Base-by-base conservation (phyloP, 2,888 invertebrate species). In the Eupithecia abbreviata region DNA sequence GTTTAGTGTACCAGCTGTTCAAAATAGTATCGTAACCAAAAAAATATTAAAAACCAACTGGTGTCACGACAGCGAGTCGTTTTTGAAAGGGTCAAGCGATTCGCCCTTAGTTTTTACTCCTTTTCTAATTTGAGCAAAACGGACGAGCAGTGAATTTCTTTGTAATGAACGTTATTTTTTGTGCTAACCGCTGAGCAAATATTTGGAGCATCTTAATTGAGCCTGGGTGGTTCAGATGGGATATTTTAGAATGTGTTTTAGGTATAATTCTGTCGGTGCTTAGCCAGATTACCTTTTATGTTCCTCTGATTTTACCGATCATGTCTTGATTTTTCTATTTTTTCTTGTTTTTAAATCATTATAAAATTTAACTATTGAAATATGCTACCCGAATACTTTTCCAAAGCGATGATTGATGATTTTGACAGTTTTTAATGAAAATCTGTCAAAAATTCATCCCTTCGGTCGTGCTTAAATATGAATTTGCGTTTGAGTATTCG, bases 71-170 rank as follows among this genome's bases (percentile, higher is more conserved):
- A 86, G 84, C 82, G 79, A 82, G 82, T 74, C 80, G 82, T 77
- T 82, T 82, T 82, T 83, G 62, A 84, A 87, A 89, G 88, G 90
- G 89, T 90, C 89, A 87, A 85, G 79, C 82, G 85, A 81, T 84
- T 86, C 84, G 87, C 85, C 84, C 83, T 87, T 84, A 81, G 77
- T 75, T 83, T 85, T 85, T 86, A 83, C 80, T 85, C 82, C 72
- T 81, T 83, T 84, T 84, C 80, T 79, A 82, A 82, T 79, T 75
- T 76, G 77, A 81, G 82, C 81, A 82, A 84, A 83, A 84, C 69
- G 81, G 83, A 85, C 84, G 83, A 77, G 79, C 81, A 81, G 75
- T 82, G 77, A 85, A 85, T 88, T 87, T 87, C 84, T 85, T 84
- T 79, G 85, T 84, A 87, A 85, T 82, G 81, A 79, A 85, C 82